These are phyloP conservation scores for Vireo griseus DNA, from an alignment of 2,797 vertebrate species.

Conservation along the genomic window DNA sequence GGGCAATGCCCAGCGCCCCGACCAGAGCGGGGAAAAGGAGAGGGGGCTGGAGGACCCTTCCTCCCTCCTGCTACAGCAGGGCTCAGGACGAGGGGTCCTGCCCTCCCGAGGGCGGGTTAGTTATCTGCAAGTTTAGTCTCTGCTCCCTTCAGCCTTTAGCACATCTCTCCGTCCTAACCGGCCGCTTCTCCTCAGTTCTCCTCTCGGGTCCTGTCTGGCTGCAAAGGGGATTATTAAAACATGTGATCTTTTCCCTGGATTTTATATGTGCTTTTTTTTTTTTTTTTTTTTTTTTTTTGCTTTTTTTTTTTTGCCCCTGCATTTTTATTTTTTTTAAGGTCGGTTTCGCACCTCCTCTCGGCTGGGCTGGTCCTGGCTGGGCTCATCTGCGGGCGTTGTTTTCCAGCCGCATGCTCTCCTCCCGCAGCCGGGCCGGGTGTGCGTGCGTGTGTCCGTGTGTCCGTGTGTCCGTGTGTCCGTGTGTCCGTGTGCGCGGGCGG, in stretches of 20 bases:
- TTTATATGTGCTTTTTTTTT: background rate
- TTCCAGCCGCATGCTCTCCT: background rate
- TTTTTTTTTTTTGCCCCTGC: too few species aligned
- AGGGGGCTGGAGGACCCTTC: background rate
- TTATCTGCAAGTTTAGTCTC: background rate
- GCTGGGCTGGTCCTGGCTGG: background rate
- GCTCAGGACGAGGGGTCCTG: background rate
- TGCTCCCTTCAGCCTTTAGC: background rate
- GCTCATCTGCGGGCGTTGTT: background rate
- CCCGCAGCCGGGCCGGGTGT: background rate
- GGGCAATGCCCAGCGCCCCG: background rate
- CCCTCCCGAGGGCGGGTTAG: background rate
- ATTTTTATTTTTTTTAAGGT: background rate
- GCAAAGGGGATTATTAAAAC: conserved; percentile 21
- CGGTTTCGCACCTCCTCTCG: background rate
- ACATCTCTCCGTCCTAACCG: background rate
- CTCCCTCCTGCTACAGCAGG: background rate
- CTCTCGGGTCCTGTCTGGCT: background rate
- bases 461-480: too few species aligned
- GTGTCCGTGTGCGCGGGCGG: background rate
- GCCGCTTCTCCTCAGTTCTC: background rate
- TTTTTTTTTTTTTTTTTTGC: too few species aligned
- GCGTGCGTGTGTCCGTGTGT: too few species aligned
- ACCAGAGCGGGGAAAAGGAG: background rate
- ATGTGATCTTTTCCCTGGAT: conserved; percentile 9